Evolutionary conservation across 2,113 vertebrate species (phyloP).

Genomic region (Bothrops jararaca): DNA sequence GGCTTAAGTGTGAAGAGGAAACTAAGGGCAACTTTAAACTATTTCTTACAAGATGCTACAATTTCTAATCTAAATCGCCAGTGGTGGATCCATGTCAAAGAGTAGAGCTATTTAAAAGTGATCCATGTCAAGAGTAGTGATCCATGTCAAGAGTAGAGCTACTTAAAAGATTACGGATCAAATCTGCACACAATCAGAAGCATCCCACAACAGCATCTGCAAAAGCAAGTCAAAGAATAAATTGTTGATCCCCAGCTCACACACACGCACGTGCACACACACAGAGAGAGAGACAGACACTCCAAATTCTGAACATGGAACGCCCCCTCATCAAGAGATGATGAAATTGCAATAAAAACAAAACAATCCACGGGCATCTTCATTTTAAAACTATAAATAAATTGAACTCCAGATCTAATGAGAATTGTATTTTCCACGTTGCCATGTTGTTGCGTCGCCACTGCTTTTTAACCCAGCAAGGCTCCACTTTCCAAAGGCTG

Average conservation of each 20-base stretch:
- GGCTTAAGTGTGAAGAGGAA: not conserved
- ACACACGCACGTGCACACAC: rapidly evolving
- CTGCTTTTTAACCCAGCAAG: constrained; percentile 28
- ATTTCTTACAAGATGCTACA: not conserved
- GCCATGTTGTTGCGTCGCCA: not conserved
- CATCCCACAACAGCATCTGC: not conserved
- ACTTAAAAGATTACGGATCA: not conserved
- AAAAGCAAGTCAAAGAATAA: not conserved
- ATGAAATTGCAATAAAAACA: not conserved
- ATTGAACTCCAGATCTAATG: constrained; percentile 6
- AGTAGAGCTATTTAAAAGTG: too few relatives aligned
- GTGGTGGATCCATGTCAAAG: not conserved
- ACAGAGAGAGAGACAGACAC: not conserved
- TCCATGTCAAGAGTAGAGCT: not conserved
- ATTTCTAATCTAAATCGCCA: not conserved
- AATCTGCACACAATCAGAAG: not conserved
- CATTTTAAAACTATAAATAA: constrained; percentile 20
- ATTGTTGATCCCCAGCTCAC: not conserved
- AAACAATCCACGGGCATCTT: rapidly evolving
- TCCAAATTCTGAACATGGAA: not conserved
- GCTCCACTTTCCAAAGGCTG: constrained; percentile 16
- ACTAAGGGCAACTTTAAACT: not conserved
- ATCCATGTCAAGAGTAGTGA: not conserved
- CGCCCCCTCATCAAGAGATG: not conserved
- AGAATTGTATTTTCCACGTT: constrained; percentile 32